Conservation (phyloP, 2,797 vertebrate species). For the Carapus acus region DNA sequence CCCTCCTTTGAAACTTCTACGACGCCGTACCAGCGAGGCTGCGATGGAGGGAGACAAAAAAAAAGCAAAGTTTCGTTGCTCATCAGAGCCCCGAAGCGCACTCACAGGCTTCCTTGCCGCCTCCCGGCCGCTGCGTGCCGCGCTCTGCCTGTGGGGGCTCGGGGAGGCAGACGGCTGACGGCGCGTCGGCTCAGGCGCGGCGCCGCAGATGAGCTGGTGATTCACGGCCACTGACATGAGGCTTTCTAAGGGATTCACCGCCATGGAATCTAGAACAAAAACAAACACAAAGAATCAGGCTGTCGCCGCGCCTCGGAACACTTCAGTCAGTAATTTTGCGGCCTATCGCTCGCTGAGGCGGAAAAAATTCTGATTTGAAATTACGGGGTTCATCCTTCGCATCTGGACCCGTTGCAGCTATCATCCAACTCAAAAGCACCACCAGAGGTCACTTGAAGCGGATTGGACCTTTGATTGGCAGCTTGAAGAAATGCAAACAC, state of each 20-base stretch:
- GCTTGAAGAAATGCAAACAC: conserved; percentile 13
- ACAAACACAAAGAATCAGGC: not conserved
- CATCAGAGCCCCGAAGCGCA: too few species aligned
- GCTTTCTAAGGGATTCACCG: conserved; percentile 53
- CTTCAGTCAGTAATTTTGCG: not conserved
- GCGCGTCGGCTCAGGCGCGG: conserved; percentile 17
- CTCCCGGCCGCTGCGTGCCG: conserved; percentile 68
- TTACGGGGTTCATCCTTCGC: not conserved
- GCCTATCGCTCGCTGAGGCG: conserved; percentile 15
- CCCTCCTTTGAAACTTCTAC: not conserved
- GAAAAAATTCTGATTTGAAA: conserved; percentile 3
- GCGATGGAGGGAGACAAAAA: too few species aligned
- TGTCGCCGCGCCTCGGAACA: conserved; percentile 11
- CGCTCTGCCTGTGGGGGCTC: conserved; percentile 21
- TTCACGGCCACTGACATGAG: conserved; percentile 46
- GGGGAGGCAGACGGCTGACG: too few species aligned
- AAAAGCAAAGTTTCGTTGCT: too few species aligned
- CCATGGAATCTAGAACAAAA: conserved; percentile 40
- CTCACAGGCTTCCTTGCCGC: too few species aligned
- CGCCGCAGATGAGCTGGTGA: conserved; percentile 39
- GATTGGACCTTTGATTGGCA: conserved; percentile 4
- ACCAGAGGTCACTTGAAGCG: conserved; percentile 16
- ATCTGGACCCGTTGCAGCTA: conserved; percentile 1
- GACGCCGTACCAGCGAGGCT: too few species aligned
- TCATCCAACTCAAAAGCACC: conserved; percentile 11